Evolutionary conservation across 2,888 invertebrate species (phyloP).

Genomic region (Lithosia quadra): DNA sequence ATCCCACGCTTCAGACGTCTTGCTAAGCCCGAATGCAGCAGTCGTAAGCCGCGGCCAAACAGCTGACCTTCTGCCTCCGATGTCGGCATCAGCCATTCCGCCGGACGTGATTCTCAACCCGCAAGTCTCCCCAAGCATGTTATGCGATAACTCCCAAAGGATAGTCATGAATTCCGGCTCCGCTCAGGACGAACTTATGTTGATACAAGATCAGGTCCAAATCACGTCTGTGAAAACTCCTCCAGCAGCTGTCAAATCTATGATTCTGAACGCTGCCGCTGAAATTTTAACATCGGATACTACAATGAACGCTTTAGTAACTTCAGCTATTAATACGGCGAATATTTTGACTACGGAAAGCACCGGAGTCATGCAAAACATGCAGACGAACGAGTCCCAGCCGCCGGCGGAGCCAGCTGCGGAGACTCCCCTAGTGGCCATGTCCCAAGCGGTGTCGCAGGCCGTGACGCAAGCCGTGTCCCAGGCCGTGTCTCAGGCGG

Average conservation of each 20-base stretch:
- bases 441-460: slow-evolving; percentile 85
- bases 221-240: slow-evolving; percentile 83
- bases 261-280: slow-evolving; percentile 91
- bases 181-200: slow-evolving; percentile 73
- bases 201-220: slow-evolving; percentile 75
- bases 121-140: slow-evolving; percentile 87
- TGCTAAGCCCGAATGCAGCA: slow-evolving; percentile 69
- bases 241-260: slow-evolving; percentile 90
- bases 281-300: slow-evolving; percentile 89
- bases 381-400: slow-evolving; percentile 58
- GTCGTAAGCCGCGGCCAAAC: slow-evolving; percentile 70
- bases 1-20: slow-evolving; percentile 75
- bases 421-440: slow-evolving; percentile 76
- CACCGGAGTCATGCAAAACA: slow-evolving; percentile 43
- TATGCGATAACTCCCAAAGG: slow-evolving; percentile 69
- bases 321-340: slow-evolving; percentile 84
- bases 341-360: slow-evolving; percentile 78
- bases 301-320: slow-evolving; percentile 86
- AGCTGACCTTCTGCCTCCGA: slow-evolving; percentile 64
- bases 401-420: slow-evolving; percentile 72
- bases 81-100: slow-evolving; percentile 73
- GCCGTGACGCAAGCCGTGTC: slow-evolving; percentile 82
- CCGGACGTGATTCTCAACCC: slow-evolving; percentile 88
- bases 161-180: slow-evolving; percentile 59
- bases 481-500: slow-evolving; percentile 82